Percentiles rank a stretch among this genome's conserved stretches.
Evolutionary conservation across 2,888 invertebrate genomes (phyloP).

Genomic region (Allygus modestus): DNA sequence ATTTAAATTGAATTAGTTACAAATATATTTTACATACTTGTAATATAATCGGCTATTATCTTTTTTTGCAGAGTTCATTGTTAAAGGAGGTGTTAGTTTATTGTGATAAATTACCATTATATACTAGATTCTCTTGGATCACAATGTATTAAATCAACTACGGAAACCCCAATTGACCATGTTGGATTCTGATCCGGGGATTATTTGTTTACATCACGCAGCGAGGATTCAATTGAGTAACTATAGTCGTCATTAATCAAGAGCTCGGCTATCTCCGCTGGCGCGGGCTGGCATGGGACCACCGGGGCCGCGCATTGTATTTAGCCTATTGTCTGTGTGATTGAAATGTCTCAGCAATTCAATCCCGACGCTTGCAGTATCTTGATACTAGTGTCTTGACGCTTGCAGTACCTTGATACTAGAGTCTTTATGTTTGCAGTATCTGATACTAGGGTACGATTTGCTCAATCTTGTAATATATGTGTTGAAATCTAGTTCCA

Average conservation of each 20-base stretch:
- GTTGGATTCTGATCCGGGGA: not conserved
- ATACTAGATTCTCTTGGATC: too few species aligned
- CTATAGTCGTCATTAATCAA: not conserved
- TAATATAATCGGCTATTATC: too few species aligned
- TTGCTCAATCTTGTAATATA: too few species aligned
- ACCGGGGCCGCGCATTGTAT: conserved; percentile 2
- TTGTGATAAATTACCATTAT: too few species aligned
- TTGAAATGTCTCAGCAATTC: conserved; percentile 20
- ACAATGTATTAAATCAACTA: too few species aligned
- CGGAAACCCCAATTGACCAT: too few species aligned
- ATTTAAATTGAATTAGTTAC: too few species aligned
- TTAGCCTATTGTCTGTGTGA: not conserved
- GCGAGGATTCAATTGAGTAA: not conserved
- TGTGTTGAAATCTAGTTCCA: too few species aligned
- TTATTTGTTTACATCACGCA: not conserved
- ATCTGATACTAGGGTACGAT: not conserved
- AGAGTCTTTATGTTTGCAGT: not conserved
- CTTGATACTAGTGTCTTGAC: not conserved
- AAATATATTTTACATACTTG: too few species aligned
- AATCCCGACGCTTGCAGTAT: not conserved
- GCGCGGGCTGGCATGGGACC: not conserved
- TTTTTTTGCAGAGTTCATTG: too few species aligned
- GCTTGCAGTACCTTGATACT: not conserved
- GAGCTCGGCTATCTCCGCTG: not conserved
- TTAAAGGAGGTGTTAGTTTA: too few species aligned